These are phyloP conservation scores for Takifugu flavidus DNA, from an alignment of 2,113 vertebrate genomes.

Conservation along the genomic window DNA sequence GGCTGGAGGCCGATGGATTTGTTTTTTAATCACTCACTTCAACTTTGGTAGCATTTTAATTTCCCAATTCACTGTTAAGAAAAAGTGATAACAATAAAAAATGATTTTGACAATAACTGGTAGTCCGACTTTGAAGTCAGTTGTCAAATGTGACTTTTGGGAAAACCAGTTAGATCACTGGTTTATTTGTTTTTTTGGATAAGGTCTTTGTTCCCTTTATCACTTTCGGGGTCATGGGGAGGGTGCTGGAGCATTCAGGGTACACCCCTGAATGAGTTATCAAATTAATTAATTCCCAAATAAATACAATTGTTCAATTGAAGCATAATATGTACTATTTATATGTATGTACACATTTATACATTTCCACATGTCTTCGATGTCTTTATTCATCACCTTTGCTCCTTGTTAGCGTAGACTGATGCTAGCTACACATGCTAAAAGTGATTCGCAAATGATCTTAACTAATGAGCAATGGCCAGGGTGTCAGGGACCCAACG, in stretches of 20 bases:
- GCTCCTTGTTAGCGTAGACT: too few species aligned
- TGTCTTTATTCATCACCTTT: background rate
- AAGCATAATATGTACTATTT: background rate
- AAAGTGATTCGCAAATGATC: too few species aligned
- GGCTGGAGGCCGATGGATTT: too few species aligned
- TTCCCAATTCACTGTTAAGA: constrained; percentile 30
- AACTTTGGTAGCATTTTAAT: background rate
- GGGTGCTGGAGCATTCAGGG: too few species aligned
- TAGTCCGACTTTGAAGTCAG: constrained; percentile 8
- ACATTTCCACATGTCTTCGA: background rate
- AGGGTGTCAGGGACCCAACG: too few species aligned
- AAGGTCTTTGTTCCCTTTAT: too few species aligned
- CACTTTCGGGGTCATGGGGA: too few species aligned
- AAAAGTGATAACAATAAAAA: background rate
- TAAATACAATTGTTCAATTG: too few species aligned
- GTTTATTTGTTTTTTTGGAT: background rate
- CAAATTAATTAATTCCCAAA: too few species aligned
- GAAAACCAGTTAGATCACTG: constrained; percentile 22
- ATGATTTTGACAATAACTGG: constrained; percentile 2
- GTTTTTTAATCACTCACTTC: constrained; percentile 1
- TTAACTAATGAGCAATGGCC: too few species aligned
- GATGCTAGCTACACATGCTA: too few species aligned
- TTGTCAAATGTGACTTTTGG: constrained; percentile 35
- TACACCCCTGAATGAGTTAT: too few species aligned
- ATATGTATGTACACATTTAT: background rate